Evolutionary conservation across 2,888 invertebrate genomes (phyloP).

Genomic region (Hypena proboscidalis): DNA sequence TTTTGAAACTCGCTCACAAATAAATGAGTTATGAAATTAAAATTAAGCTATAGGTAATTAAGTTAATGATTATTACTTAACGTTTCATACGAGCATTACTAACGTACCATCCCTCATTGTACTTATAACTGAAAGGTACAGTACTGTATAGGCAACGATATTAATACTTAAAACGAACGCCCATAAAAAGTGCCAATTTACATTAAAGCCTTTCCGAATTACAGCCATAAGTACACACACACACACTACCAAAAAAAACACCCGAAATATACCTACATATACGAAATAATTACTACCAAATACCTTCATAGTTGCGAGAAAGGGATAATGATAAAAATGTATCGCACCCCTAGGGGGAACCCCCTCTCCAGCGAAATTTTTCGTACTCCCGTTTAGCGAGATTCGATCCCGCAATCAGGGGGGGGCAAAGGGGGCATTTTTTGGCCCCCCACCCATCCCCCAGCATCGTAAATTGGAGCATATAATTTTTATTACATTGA

Average conservation of each 20-base stretch:
- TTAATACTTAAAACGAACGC: too few species aligned
- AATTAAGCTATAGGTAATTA: too few species aligned
- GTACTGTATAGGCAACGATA: too few species aligned
- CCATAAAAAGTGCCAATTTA: not conserved
- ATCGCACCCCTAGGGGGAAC: constrained; percentile 63
- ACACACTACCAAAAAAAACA: constrained; percentile 34
- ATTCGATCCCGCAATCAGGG: constrained; percentile 84
- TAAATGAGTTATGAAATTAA: too few species aligned
- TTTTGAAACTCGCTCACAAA: too few species aligned
- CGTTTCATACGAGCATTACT: too few species aligned
- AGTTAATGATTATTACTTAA: too few species aligned
- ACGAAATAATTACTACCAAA: constrained; percentile 74
- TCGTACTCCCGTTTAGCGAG: constrained; percentile 78
- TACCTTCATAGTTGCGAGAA: constrained; percentile 76
- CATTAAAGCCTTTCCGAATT: constrained; percentile 8
- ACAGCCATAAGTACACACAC: constrained; percentile 24
- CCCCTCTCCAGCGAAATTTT: constrained; percentile 68
- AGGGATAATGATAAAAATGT: constrained; percentile 82
- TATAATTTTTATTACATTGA: constrained; percentile 84
- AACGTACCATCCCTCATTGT: too few species aligned
- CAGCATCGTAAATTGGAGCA: constrained; percentile 83
- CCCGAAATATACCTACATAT: constrained; percentile 60
- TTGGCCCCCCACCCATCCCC: constrained; percentile 58
- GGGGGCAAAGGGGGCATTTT: constrained; percentile 70
- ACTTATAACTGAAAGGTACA: too few species aligned